Evolutionary conservation across 2,888 invertebrate species (phyloP).

Genomic region (Apodemia hepburni): DNA sequence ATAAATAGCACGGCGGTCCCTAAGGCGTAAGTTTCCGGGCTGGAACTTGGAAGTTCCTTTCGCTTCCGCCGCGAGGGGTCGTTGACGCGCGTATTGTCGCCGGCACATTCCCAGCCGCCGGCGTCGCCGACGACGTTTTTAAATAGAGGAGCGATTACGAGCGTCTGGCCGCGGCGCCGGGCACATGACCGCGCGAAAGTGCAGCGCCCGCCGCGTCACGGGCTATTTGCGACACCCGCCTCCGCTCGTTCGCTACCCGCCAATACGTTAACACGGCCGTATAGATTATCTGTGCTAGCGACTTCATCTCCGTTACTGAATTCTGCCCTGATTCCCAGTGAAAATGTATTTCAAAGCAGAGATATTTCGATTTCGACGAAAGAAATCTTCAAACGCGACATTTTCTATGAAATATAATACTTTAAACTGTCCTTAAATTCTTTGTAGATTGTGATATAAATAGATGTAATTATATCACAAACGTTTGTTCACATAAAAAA

Average conservation of each 20-base stretch:
- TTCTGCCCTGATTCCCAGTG: neutral
- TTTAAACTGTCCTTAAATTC: neutral
- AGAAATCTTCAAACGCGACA: neutral
- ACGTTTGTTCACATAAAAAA: neutral
- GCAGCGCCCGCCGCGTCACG: conserved; percentile 76
- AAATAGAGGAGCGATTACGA: conserved; percentile 76
- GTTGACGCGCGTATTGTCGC: conserved; percentile 73
- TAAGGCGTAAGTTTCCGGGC: conserved; percentile 77
- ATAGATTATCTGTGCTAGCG: neutral
- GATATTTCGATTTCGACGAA: neutral
- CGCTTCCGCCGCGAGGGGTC: conserved; percentile 76
- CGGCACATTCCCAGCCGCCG: conserved; percentile 69
- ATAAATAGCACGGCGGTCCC: conserved; percentile 71
- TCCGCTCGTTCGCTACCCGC: conserved; percentile 30
- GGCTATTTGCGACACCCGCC: conserved; percentile 66
- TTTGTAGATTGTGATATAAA: neutral
- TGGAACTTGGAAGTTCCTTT: conserved; percentile 56
- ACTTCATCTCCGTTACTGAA: neutral
- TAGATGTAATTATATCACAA: neutral
- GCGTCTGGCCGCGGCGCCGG: conserved; percentile 72
- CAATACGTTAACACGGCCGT: conserved; percentile 12
- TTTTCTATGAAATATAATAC: neutral
- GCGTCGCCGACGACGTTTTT: conserved; percentile 69
- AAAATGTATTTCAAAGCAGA: neutral
- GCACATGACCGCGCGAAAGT: conserved; percentile 75